Evolutionary conservation across 1,140 invertebrate species (phyloP), one percentile per base, ranked within the genome.

Genomic region (Zaprionus inermis): DNA sequence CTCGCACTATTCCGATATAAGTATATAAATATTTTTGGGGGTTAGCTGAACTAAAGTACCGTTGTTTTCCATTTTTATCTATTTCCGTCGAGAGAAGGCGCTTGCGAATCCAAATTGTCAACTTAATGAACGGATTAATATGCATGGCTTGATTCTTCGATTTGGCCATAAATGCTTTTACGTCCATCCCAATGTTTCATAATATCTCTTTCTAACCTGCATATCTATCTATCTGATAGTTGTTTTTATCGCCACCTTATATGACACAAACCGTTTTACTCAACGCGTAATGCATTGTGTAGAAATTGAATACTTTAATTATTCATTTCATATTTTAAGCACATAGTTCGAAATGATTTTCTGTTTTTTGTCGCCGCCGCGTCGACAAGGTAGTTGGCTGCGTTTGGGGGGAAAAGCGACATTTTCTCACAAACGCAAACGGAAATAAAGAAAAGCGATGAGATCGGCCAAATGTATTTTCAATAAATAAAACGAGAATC

Each of bases 281-380:
- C 34, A 54, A 64, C 10, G 5, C 51, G 10, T 32, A 56, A 14
- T 60, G 64, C 57, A 46, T 28, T 28, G 9, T 18, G 24, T 30
- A 14, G 72, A 82, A 76, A 88, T 78, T 75, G 38, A 44, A 44
- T 55, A 69, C 72, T 81, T 81, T 88, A 82, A 86, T 86, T 76
- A 73, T 68, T 54, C 34, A 88, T 79, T 86, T 76, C 20, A 77
- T 79, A 86, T 88, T 82, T 79, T 57, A 65, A 22, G 41, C 82
- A 86, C 79, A 76, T 63, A 52, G 44, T 36, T 28, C 36, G 3
- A 16, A 46, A 51, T 44, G 20, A 49, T 22, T 49, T 49, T 49
- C n/a, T 16, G 14, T 41, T n/a, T 44, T 44, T 44, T 49, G 18
- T 20, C 44, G 18, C 18, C 44, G n/a, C 9, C 38, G 7, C 14